phyloP scores from a whole-genome alignment of 1,140 invertebrate species.

The Belonocnema kinseyi region DNA sequence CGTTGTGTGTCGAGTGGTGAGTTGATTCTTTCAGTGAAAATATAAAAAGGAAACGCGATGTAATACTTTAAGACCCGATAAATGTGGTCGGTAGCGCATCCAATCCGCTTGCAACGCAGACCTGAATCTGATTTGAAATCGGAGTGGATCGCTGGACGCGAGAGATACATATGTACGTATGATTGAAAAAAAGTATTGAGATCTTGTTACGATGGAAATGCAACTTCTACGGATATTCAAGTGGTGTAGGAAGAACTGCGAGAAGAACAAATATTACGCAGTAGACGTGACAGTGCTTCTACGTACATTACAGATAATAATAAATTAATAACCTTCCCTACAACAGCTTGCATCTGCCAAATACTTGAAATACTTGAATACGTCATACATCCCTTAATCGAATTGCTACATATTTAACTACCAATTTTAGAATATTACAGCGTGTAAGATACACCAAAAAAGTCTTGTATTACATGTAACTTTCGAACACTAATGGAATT shows the following conservation, averaged over 20 bases:
- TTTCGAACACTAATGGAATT: slow-evolving; percentile 31
- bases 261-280: slow-evolving; percentile 29
- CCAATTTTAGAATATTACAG: slow-evolving; percentile 19
- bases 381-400: slow-evolving; percentile 27
- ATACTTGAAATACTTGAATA: slow-evolving; percentile 27
- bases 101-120: neutral
- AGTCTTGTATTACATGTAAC: slow-evolving; percentile 21
- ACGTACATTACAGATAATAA: slow-evolving; percentile 15
- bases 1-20: slow-evolving; percentile 45
- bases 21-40: slow-evolving; percentile 34
- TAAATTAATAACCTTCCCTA: slow-evolving; percentile 11
- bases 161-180: neutral
- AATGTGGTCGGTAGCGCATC: neutral
- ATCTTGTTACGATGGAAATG: slow-evolving; percentile 21
- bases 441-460: slow-evolving; percentile 24
- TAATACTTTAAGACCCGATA: slow-evolving; percentile 17
- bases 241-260: slow-evolving; percentile 23
- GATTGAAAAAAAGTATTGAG: slow-evolving; percentile 27
- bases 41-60: neutral
- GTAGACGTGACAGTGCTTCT: slow-evolving; percentile 28
- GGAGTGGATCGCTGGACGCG: neutral
- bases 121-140: neutral
- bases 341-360: slow-evolving; percentile 31
- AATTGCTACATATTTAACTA: slow-evolving; percentile 30
- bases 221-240: slow-evolving; percentile 29